Percentiles rank a stretch among this genome's conserved stretches.
Conservation (phyloP, 2,888 invertebrate genomes). For the Tetranychus piercei region DNA sequence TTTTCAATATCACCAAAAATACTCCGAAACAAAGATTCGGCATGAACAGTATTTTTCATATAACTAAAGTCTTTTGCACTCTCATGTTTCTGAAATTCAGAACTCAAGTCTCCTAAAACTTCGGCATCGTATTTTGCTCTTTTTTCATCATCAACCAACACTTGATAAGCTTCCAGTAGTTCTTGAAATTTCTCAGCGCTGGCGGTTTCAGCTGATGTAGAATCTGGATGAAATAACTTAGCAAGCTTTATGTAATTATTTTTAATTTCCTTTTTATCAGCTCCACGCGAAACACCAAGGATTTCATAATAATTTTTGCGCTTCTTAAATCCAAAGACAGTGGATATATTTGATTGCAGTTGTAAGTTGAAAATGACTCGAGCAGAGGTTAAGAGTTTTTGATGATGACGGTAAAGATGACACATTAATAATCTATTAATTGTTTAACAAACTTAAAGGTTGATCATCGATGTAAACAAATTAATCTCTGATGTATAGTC, state of each 20-base stretch:
- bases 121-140: neutral
- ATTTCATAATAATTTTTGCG: slow-evolving; percentile 7
- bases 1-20: neutral
- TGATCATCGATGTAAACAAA: no score
- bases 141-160: neutral
- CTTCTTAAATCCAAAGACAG: neutral
- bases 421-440: no score
- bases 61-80: neutral
- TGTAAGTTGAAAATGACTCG: neutral
- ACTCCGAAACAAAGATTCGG: neutral
- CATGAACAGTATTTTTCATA: neutral
- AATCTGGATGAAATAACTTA: neutral
- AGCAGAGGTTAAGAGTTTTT: neutral
- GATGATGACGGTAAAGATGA: no score
- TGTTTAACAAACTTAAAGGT: no score
- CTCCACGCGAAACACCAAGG: neutral
- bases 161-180: neutral
- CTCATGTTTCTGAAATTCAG: neutral
- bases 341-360: neutral
- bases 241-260: neutral
- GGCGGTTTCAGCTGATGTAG: neutral
- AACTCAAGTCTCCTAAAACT: neutral
- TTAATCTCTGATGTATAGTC: no score
- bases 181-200: slow-evolving; percentile 3
- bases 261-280: neutral